Base-by-base conservation (phyloP, 2,888 invertebrate genomes). In the Archaeoteleia sp. region DNA sequence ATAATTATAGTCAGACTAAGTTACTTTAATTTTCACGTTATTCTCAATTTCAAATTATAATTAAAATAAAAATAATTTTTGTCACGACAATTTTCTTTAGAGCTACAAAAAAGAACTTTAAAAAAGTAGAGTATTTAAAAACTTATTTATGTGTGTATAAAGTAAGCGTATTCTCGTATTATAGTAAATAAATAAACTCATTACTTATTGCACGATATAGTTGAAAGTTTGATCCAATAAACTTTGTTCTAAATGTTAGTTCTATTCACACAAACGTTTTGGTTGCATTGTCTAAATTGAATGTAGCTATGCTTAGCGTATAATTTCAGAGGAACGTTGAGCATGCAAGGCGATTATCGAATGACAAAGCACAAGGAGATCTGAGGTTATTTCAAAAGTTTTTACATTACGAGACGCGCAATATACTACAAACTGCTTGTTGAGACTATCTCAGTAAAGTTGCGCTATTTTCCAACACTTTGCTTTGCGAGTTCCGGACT, bases 191-290 rank as follows among this genome's bases (percentile, higher is more conserved):
- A 29, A 54, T 48, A 62, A 62, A 54, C 48, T 29, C 48, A 48
- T 62, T 62, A 34, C 29, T 9, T 35, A 27, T 55, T 55, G 37
- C 9, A 37, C 42, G 55, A 54, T 46, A 43, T 37, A 30, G 48
- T 62, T 55, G 29, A 29, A 43, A 63, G 63, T 55, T 55, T 63
- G 55, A 63, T 55, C 49, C 29, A 63, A 39, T 63, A 57, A 63
- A 63, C 63, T 63, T 45, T 37, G 49, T 43, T 30, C 49, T 29
- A 45, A 55, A 63, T 49, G 63, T 55, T 63, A 49, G 29, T 55
- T 55, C 48, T 30, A 42, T 29, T 30, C 20, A 29, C 46, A 46
- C 61, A 32, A 20, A 27, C 61, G 54, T 62, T 62, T 54, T 39
- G 32, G 48, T 62, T 62, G 27, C 43, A 37, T 30, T 34, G 30